Base-by-base conservation (phyloP, 2,888 invertebrate species). In the Parasteatoda lunata region DNA sequence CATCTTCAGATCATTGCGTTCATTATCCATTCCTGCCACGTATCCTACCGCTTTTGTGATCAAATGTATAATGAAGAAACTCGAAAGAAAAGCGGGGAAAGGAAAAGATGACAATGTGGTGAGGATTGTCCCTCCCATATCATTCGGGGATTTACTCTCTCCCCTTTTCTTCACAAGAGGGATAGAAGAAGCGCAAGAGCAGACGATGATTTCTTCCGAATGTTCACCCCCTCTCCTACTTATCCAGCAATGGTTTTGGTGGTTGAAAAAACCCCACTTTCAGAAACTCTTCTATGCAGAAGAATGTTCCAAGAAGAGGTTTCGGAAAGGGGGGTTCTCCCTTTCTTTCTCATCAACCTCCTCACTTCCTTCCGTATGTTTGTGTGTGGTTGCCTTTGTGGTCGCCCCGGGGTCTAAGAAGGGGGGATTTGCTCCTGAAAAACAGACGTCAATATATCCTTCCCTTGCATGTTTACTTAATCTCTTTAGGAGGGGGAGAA, bases 401-500 rank as follows among this genome's bases (percentile, higher is more conserved):
- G 77, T 59, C 30, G 76, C 76, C 82, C 82, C 59, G 45, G 82
- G 82, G 82, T 69, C 30, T 71, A 47, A 15, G 48, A 47, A 9
- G 48, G 51, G 48, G 51, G 64, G 75, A 59, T 52, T 54, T 81
- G 68, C 52, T 52, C 75, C 47, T 54, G 68, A 54, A 75, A 75
- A 75, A 69, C 76, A 76, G 70, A 71, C 76, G 69, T 81, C 76
- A 80, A 72, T 80, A 80, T 59, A 59, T 66, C 45, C 80, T 45
- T 70, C 70, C 80, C 80, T 11, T n/a, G 4, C 65, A 51, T 80
- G 80, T 80, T 80, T 80, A 80, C 80, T 72, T 80, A 73, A 66
- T 71, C 66, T 80, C 76, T 76, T 66, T 30, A 30, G 30, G 30
- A 30, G 30, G 30, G 30, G 30, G 30, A 30, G 30, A 30, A 30